Evolutionary conservation across 2,113 vertebrate genomes (phyloP).

Genomic region (Proterorhinus semilunaris): DNA sequence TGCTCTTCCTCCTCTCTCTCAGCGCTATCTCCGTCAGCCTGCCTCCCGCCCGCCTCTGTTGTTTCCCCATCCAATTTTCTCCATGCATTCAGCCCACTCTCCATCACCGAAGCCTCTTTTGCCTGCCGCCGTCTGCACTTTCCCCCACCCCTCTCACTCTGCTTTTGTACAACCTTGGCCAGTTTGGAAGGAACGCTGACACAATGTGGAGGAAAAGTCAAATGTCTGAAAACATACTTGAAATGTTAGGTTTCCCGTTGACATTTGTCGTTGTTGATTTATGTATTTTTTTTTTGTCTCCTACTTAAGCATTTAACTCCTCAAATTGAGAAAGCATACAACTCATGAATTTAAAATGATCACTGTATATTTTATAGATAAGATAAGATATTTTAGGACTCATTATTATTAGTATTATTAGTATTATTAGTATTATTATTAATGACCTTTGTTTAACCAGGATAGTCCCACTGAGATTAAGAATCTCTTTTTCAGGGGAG

Average conservation of each 20-base stretch:
- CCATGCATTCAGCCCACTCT: constrained; percentile 42
- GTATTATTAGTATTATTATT: no score
- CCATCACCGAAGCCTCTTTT: constrained; percentile 27
- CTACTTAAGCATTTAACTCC: no score
- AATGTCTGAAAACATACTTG: neutral
- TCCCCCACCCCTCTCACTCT: constrained; percentile 25
- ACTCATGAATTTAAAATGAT: no score
- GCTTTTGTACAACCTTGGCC: constrained; percentile 20
- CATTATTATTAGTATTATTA: no score
- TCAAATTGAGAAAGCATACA: no score
- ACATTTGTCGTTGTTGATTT: neutral
- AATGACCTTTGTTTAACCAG: no score
- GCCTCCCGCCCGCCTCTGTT: constrained; percentile 49
- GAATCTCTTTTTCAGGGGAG: no score
- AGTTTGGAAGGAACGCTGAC: constrained; percentile 5
- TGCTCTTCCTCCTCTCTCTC: constrained; percentile 37
- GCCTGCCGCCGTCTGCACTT: constrained; percentile 26
- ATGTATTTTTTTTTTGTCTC: neutral
- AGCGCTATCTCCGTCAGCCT: constrained; percentile 48
- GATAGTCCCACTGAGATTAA: no score
- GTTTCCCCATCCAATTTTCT: constrained; percentile 58
- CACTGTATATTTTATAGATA: no score
- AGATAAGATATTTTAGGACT: no score
- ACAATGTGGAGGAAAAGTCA: neutral
- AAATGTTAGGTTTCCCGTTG: neutral